Evolutionary conservation across 2,113 vertebrate genomes (phyloP).

Genomic region (Vulpes vulpes): DNA sequence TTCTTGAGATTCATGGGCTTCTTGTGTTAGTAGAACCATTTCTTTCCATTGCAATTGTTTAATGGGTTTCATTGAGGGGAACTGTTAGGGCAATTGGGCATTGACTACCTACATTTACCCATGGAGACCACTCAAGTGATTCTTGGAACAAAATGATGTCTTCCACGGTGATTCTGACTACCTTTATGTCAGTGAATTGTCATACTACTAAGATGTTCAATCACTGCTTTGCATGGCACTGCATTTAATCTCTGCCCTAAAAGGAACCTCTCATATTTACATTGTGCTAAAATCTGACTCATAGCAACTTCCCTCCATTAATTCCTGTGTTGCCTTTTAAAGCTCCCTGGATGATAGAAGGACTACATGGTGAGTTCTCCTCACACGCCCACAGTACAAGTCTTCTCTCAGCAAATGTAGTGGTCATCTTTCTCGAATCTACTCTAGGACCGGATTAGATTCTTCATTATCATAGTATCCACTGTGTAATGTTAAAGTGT

Average conservation of each 20-base stretch:
- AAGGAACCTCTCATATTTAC: constrained; percentile 7
- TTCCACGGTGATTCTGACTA: not conserved
- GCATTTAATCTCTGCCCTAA: not conserved
- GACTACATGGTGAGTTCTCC: not conserved
- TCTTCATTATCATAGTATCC: not conserved
- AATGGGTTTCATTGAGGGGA: not conserved
- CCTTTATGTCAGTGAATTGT: constrained; percentile 7
- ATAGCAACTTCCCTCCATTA: not conserved
- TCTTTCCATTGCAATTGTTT: not conserved
- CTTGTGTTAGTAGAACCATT: not conserved
- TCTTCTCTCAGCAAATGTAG: not conserved
- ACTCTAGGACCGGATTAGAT: not conserved
- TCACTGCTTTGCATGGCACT: not conserved
- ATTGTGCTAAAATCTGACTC: constrained; percentile 60
- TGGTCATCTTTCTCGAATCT: not conserved
- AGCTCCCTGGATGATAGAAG: not conserved
- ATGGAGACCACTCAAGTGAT: not conserved
- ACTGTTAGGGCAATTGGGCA: not conserved
- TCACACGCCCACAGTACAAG: not conserved
- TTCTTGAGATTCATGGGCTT: not conserved
- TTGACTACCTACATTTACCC: not conserved
- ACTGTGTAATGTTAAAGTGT: not conserved
- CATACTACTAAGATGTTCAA: constrained; percentile 34
- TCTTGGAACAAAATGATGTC: not conserved
- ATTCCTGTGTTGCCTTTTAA: constrained; percentile 39